Evolutionary conservation across 2,797 vertebrate genomes (phyloP).

Genomic region (Trichosurus vulpecula): DNA sequence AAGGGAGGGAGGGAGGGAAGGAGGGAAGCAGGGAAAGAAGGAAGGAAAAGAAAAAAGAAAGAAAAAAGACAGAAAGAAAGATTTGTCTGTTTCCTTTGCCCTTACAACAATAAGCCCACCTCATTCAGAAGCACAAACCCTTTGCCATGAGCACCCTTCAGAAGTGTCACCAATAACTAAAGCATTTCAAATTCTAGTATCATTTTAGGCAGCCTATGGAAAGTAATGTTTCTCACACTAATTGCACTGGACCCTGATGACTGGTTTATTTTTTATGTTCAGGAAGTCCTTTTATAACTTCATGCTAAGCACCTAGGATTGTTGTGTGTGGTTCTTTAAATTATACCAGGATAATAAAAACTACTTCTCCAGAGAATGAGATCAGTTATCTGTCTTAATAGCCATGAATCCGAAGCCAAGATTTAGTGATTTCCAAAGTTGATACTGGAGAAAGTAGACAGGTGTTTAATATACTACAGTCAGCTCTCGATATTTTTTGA

Average conservation of each 20-base stretch:
- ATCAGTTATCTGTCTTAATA: background rate
- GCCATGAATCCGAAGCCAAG: background rate
- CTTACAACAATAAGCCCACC: background rate
- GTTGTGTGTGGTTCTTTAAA: constrained; percentile 71
- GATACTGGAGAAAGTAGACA: constrained; percentile 15
- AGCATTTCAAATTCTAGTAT: background rate
- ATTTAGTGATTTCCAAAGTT: background rate
- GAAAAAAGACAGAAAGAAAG: no score
- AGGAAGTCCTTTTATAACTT: constrained; percentile 49
- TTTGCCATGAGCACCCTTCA: constrained; percentile 25
- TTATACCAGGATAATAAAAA: constrained; percentile 48
- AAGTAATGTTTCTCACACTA: constrained; percentile 56
- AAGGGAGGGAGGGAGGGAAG: no score
- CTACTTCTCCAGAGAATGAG: constrained; percentile 42
- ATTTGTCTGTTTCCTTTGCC: background rate
- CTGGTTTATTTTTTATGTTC: constrained; percentile 66
- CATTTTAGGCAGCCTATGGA: background rate
- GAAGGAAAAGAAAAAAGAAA: fast-evolving
- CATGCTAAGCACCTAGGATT: constrained; percentile 41
- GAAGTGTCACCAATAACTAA: constrained; percentile 70
- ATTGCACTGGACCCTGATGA: constrained; percentile 55
- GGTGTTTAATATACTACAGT: constrained; percentile 25
- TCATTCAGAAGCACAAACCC: background rate
- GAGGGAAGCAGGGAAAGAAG: fast-evolving
- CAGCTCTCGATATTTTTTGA: constrained; percentile 15